Conservation (phyloP, 2,888 invertebrate species). For the Caenorhabditis panamensis region DNA sequence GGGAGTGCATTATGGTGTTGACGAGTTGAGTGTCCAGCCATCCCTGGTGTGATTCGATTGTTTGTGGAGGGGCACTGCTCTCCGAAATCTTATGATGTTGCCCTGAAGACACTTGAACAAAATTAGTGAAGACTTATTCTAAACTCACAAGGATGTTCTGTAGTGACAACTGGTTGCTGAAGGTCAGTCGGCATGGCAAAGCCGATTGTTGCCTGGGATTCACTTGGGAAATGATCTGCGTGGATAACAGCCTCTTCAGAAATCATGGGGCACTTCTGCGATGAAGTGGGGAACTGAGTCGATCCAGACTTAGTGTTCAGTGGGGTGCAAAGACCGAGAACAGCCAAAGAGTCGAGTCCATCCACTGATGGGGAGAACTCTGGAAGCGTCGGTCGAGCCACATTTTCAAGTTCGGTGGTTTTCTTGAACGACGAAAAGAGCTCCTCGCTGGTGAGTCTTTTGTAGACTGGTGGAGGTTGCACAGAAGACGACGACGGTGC, state of each 20-base stretch:
- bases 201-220: slow-evolving; percentile 8
- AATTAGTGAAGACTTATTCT: not conserved
- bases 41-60: slow-evolving; percentile 34
- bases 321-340: slow-evolving; percentile 56
- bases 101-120: slow-evolving; percentile 41
- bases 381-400: slow-evolving; percentile 47
- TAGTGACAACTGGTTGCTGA: slow-evolving; percentile 46
- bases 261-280: slow-evolving; percentile 35
- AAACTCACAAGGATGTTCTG: slow-evolving; percentile 47
- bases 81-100: slow-evolving; percentile 25
- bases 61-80: slow-evolving; percentile 5
- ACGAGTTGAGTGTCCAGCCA: slow-evolving; percentile 55
- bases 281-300: slow-evolving; percentile 29
- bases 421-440: slow-evolving; percentile 42
- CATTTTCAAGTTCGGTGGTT: not conserved
- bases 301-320: slow-evolving; percentile 41
- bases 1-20: slow-evolving; percentile 56
- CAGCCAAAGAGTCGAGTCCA: slow-evolving; percentile 44
- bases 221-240: not conserved
- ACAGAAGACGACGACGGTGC: not conserved
- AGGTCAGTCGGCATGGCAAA: slow-evolving; percentile 56
- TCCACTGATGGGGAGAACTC: slow-evolving; percentile 49
- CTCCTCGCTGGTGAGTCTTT: slow-evolving; percentile 48
- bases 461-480: slow-evolving; percentile 2
- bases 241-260: slow-evolving; percentile 21